phyloP scores from a whole-genome alignment of 1,140 invertebrate species.

The Brachystomella parvula region DNA sequence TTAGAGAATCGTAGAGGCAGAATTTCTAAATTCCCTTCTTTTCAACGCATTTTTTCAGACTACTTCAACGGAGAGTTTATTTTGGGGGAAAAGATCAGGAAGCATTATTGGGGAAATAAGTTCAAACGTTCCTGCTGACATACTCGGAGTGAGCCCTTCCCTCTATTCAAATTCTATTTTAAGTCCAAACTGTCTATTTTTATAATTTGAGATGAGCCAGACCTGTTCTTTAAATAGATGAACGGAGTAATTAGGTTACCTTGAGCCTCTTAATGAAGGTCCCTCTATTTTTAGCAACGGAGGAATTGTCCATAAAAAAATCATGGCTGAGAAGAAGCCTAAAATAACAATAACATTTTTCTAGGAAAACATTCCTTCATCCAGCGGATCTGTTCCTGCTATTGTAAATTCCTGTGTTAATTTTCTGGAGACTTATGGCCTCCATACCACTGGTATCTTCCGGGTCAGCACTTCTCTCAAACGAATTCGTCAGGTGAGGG shows the following conservation, averaged over 20 bases:
- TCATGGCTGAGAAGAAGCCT: background rate
- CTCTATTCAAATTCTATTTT: background rate
- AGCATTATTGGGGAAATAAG: conserved; percentile 14
- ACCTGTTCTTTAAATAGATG: background rate
- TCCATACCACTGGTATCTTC: conserved; percentile 78
- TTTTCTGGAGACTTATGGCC: conserved; percentile 67
- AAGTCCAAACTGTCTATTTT: background rate
- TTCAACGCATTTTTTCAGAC: conserved; percentile 11
- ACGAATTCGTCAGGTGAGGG: conserved; percentile 71
- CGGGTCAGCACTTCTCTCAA: conserved; percentile 83
- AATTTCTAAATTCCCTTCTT: background rate
- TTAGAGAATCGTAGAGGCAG: background rate
- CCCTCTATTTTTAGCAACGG: background rate
- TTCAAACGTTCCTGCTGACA: conserved; percentile 12
- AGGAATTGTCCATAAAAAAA: background rate
- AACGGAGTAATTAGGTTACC: conserved; percentile 7
- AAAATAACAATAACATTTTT: background rate
- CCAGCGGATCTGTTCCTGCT: conserved; percentile 55
- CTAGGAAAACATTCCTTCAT: background rate
- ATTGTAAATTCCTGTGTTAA: conserved; percentile 68
- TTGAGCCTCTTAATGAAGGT: background rate
- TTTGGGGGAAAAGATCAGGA: conserved; percentile 7
- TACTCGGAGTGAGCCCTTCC: conserved; percentile 13
- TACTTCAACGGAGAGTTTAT: conserved; percentile 31
- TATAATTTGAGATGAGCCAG: background rate